Percentiles rank a stretch among this genome's conserved stretches.
These are phyloP conservation scores for Equus quagga DNA, from an alignment of 2,113 vertebrate genomes.

Conservation along the genomic window DNA sequence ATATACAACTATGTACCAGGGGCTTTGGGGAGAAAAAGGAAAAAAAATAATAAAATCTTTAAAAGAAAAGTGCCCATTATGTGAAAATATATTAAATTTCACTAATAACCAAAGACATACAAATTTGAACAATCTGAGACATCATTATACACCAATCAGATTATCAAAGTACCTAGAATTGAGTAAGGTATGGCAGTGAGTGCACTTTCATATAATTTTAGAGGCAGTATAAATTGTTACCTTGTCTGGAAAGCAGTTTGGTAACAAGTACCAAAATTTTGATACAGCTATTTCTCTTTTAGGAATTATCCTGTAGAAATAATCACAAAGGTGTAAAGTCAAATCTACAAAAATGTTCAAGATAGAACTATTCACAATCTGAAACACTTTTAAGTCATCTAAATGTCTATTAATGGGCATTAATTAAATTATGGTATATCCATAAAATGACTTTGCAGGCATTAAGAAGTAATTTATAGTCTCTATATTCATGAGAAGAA, in stretches of 20 bases:
- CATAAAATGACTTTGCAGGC: background rate
- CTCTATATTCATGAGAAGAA: background rate
- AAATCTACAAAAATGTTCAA: background rate
- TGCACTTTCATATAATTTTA: background rate
- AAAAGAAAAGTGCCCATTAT: background rate
- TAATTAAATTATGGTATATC: background rate
- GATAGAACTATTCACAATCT: background rate
- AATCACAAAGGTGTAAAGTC: background rate
- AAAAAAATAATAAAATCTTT: no score
- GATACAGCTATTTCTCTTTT: background rate
- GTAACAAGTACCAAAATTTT: background rate
- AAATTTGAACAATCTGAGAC: background rate
- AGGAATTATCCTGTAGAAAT: slow-evolving; percentile 15
- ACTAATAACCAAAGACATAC: background rate
- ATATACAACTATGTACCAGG: no score
- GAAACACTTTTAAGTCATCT: background rate
- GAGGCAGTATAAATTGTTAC: background rate
- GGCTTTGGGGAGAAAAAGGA: no score
- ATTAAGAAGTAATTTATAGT: slow-evolving; percentile 2
- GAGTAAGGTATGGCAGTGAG: background rate
- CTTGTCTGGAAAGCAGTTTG: background rate
- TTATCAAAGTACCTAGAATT: background rate
- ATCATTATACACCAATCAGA: background rate
- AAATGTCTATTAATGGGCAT: background rate
- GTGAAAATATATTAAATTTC: slow-evolving; percentile 23